Evolutionary conservation across 2,113 vertebrate genomes (phyloP).

Genomic region (Gnathonemus echidnorhynchus): DNA sequence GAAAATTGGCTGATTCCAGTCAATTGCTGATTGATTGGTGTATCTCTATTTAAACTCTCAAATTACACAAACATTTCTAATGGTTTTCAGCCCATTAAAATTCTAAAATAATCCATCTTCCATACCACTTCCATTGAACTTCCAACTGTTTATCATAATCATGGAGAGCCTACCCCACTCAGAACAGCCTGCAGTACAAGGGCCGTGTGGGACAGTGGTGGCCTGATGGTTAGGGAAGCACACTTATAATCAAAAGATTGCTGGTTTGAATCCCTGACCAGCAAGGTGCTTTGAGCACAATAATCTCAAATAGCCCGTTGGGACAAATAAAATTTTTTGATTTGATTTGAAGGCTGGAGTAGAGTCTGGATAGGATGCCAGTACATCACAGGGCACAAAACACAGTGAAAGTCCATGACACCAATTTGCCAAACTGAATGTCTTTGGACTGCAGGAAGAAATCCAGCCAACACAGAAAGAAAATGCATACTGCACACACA

Average conservation of each 20-base stretch:
- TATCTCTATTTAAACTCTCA: not conserved
- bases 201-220: too few species aligned
- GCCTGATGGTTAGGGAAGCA: too few species aligned
- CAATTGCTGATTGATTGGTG: too few species aligned
- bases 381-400: not conserved
- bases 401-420: not conserved
- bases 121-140: not conserved
- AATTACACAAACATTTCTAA: not conserved
- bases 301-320: too few species aligned
- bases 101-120: not conserved
- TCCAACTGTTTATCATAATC: not conserved
- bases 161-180: not conserved
- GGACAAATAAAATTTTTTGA: too few species aligned
- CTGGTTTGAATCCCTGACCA: too few species aligned
- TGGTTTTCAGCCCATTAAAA: not conserved
- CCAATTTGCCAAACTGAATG: not conserved
- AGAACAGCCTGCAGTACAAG: not conserved
- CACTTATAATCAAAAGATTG: too few species aligned
- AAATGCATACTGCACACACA: not conserved
- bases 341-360: not conserved
- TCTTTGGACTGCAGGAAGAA: not conserved
- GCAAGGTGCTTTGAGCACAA: too few species aligned
- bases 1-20: too few species aligned
- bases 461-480: not conserved
- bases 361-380: not conserved